phyloP scores from a whole-genome alignment of 92 coral and sea anemone species.

The Palythoa grandis region DNA sequence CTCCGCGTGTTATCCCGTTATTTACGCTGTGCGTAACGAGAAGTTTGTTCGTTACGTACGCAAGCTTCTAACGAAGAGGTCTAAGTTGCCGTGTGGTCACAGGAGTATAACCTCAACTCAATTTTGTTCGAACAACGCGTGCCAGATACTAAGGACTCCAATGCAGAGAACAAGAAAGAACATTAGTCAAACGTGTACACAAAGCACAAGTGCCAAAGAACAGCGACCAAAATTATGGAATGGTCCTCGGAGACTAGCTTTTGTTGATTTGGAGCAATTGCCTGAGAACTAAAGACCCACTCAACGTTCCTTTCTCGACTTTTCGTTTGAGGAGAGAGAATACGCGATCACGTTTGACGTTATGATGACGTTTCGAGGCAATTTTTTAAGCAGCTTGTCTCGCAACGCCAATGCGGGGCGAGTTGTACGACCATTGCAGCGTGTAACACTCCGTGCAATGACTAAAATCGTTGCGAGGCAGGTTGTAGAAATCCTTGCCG shows the following conservation, averaged over 20 bases:
- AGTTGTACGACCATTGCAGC: no score
- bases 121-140: background rate
- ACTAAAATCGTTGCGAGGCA: no score
- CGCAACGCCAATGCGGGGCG: no score
- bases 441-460: no score
- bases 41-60: conserved; percentile 62
- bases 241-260: conserved; percentile 24
- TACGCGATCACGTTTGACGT: no score
- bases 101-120: background rate
- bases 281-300: conserved; percentile 22
- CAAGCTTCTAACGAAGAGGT: conserved; percentile 42
- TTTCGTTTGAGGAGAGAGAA: no score
- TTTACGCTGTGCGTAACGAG: conserved; percentile 73
- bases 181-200: background rate
- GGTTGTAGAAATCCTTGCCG: no score
- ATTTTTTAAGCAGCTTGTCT: no score
- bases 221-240: conserved; percentile 8
- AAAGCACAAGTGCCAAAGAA: background rate
- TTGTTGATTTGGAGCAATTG: conserved; percentile 20
- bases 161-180: background rate
- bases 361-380: no score
- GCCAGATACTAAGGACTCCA: conserved; percentile 11
- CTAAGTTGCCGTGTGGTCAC: conserved; percentile 21
- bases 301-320: no score
- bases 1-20: conserved; percentile 74